A percentile compares a stretch with the other conserved stretches of the same genome.
These are phyloP conservation scores for Heliopora coerulea DNA, from an alignment of 92 coral and sea anemone species.

Conservation along the genomic window DNA sequence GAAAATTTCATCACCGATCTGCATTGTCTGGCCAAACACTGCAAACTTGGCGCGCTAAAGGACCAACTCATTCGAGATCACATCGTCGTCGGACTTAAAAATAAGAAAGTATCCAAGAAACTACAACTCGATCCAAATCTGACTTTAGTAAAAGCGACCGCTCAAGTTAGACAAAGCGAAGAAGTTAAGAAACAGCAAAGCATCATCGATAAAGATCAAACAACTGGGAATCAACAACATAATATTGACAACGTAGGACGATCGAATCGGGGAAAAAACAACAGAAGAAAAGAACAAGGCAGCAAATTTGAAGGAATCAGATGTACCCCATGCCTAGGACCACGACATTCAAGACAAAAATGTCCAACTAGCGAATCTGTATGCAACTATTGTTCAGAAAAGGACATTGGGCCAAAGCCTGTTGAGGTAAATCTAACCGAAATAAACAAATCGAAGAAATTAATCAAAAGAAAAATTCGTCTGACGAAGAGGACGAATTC, in stretches of 20 bases:
- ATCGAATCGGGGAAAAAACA: neutral
- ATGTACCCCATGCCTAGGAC: constrained; percentile 17
- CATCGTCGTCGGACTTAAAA: constrained; percentile 8
- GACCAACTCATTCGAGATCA: constrained; percentile 22
- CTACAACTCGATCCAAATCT: neutral
- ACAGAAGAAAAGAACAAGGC: constrained; percentile 14
- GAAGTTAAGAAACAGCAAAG: constrained; percentile 43
- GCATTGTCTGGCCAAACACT: constrained; percentile 26
- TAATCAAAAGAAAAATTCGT: neutral
- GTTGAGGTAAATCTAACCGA: neutral
- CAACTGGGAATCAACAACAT: neutral
- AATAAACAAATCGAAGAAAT: neutral
- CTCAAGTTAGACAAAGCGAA: constrained; percentile 31
- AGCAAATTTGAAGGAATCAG: constrained; percentile 14
- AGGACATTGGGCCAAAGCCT: constrained; percentile 24
- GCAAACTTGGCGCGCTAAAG: constrained; percentile 14
- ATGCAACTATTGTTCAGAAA: constrained; percentile 10
- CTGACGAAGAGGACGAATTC: neutral
- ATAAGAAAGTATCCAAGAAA: neutral
- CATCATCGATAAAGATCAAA: constrained; percentile 23
- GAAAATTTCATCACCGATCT: constrained; percentile 1
- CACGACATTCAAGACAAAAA: neutral
- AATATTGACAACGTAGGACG: neutral
- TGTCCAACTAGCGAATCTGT: constrained; percentile 2
- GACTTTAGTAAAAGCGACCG: constrained; percentile 8